These are phyloP conservation scores for Paratrypauchen microcephalus DNA, from an alignment of 2,797 vertebrate genomes.

Conservation along the genomic window DNA sequence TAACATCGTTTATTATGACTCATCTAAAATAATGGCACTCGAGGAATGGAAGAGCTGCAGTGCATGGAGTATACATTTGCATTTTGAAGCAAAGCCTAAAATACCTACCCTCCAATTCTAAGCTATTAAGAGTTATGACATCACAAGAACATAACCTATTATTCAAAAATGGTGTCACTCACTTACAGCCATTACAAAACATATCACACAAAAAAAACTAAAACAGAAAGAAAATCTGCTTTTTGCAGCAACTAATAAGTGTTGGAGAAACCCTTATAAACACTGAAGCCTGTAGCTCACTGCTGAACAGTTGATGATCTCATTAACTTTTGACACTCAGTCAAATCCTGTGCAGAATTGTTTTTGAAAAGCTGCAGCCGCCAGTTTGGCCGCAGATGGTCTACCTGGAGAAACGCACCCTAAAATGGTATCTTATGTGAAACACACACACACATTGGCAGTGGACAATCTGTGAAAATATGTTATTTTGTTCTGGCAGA, in stretches of 20 bases:
- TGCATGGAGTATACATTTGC: background rate
- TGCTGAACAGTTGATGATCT: background rate
- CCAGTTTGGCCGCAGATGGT: conserved; percentile 2
- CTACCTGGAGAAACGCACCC: conserved; percentile 10
- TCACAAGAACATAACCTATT: background rate
- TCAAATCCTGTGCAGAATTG: conserved; percentile 1
- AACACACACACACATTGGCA: conserved; percentile 7
- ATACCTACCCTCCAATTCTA: background rate
- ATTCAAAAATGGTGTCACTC: background rate
- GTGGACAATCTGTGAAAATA: conserved; percentile 33
- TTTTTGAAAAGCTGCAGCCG: background rate
- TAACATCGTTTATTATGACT: background rate
- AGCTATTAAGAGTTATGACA: background rate
- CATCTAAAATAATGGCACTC: background rate
- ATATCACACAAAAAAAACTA: background rate
- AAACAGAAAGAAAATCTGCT: background rate
- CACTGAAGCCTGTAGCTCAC: background rate
- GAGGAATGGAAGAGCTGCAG: background rate
- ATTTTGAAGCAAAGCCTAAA: background rate
- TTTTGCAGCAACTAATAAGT: background rate
- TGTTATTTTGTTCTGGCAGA: conserved; percentile 59
- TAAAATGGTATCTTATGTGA: conserved; percentile 3
- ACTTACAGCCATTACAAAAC: background rate
- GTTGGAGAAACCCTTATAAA: background rate
- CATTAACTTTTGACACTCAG: conserved; percentile 4